Conservation (phyloP, 2,797 vertebrate genomes). For the Megaceryle alcyon region DNA sequence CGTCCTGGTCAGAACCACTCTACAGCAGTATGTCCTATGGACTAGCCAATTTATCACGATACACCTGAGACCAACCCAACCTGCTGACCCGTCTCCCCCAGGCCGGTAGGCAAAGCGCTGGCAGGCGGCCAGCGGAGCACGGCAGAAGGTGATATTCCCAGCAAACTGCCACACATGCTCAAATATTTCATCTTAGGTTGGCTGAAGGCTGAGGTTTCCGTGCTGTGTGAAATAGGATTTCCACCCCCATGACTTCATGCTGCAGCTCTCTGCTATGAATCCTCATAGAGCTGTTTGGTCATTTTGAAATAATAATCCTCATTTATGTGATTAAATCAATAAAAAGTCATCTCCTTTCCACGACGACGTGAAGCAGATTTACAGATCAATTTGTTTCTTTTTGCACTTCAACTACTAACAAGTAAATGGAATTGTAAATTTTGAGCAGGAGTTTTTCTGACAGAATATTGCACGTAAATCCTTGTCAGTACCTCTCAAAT, state of each 20-base stretch:
- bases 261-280: background rate
- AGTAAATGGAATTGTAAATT: conserved; percentile 48
- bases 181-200: background rate
- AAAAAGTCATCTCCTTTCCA: conserved; percentile 42
- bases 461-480: conserved; percentile 20
- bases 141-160: conserved; percentile 35
- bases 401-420: background rate
- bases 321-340: conserved; percentile 32
- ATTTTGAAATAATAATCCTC: conserved; percentile 23
- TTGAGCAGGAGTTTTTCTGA: conserved; percentile 5
- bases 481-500: background rate
- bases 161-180: conserved; percentile 34
- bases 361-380: conserved; percentile 25
- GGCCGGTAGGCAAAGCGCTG: background rate
- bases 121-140: background rate
- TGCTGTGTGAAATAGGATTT: background rate
- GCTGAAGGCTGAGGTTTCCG: background rate
- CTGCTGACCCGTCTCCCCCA: background rate
- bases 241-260: background rate
- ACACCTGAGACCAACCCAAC: background rate
- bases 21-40: background rate
- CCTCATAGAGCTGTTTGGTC: background rate
- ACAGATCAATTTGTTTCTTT: conserved; percentile 34
- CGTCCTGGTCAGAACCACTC: background rate
- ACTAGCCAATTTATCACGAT: background rate